A percentile compares a stretch with the other conserved stretches of the same genome.
These are phyloP conservation scores for Dendrolimus punctatus DNA, from an alignment of 1,140 invertebrate genomes.

Conservation along the genomic window DNA sequence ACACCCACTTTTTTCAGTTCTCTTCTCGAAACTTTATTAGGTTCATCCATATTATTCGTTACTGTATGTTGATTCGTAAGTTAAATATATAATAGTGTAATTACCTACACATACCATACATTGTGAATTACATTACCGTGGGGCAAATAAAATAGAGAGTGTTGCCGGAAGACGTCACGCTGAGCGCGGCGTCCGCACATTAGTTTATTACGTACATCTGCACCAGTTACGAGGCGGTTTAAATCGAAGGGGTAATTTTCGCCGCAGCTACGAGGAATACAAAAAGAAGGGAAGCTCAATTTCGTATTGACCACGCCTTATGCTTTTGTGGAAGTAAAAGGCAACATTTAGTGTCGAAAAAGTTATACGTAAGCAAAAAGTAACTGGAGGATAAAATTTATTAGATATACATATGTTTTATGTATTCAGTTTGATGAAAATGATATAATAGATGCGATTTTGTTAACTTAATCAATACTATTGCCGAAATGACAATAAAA, in stretches of 20 bases:
- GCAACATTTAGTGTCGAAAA: constrained; percentile 23
- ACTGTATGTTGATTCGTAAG: no score
- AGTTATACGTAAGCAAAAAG: background rate
- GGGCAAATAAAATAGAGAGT: constrained; percentile 11
- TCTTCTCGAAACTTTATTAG: no score
- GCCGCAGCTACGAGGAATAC: constrained; percentile 26
- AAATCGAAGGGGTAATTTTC: constrained; percentile 40
- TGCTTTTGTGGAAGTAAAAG: constrained; percentile 31
- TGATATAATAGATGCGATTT: no score
- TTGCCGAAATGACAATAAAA: constrained; percentile 11
- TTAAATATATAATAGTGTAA: no score
- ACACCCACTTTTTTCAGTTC: constrained; percentile 5
- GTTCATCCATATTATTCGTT: no score
- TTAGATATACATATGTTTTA: no score
- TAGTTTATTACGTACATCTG: constrained; percentile 34
- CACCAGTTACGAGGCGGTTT: constrained; percentile 31
- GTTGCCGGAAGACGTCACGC: constrained; percentile 32
- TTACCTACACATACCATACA: no score
- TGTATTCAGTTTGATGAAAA: no score
- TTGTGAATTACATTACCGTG: no score
- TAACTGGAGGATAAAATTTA: no score
- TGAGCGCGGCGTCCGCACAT: constrained; percentile 22
- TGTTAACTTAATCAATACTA: no score
- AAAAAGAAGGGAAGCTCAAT: constrained; percentile 36
- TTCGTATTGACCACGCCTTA: constrained; percentile 46